Percentiles rank a stretch among this genome's conserved stretches.
These are phyloP conservation scores for Eulemur rubriventer DNA, from an alignment of 2,797 vertebrate species.

Conservation along the genomic window DNA sequence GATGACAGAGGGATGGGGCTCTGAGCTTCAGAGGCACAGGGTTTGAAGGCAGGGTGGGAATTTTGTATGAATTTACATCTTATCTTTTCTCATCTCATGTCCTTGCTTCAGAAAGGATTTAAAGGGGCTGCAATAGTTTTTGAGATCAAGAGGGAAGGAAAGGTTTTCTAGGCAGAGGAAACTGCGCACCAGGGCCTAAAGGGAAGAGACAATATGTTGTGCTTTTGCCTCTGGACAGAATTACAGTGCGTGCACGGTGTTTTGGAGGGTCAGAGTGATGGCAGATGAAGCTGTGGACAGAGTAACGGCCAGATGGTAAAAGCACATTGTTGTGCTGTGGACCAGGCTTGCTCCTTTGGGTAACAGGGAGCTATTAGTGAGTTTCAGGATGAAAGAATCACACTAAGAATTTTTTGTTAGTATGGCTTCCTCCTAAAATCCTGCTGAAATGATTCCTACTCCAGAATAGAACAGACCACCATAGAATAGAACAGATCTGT, in stretches of 20 bases:
- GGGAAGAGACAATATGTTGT: accelerated
- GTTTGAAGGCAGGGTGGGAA: background rate
- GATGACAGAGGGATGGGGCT: background rate
- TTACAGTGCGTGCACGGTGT: too few relatives aligned
- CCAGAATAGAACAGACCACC: background rate
- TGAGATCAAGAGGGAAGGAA: background rate
- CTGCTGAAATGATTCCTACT: background rate
- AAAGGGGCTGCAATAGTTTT: background rate
- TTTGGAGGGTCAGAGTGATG: background rate
- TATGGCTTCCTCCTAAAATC: background rate
- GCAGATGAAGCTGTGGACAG: background rate
- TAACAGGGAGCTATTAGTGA: background rate
- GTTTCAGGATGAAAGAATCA: background rate
- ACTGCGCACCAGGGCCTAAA: background rate
- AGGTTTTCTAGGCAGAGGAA: background rate
- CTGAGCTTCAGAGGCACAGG: accelerated
- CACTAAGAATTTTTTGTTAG: background rate
- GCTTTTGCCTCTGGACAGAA: background rate
- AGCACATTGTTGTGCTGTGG: accelerated
- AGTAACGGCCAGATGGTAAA: accelerated
- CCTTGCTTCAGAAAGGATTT: background rate
- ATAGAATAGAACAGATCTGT: background rate
- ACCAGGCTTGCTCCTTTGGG: background rate
- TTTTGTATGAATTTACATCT: background rate
- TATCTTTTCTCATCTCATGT: background rate